phyloP scores from a whole-genome alignment of 2,113 vertebrate genomes.

The Neodontobutis hainanensis region DNA sequence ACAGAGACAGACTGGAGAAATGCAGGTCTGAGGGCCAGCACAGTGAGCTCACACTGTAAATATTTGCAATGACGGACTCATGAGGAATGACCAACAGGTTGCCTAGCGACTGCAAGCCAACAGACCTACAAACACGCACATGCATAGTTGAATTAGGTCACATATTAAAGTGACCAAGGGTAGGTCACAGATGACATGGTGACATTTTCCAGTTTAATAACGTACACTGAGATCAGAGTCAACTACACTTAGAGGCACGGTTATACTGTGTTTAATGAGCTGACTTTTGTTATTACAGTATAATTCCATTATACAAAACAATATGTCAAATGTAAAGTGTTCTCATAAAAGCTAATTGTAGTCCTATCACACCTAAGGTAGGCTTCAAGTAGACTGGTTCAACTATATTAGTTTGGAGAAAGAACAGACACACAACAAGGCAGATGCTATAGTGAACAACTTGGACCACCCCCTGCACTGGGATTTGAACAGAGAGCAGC shows the following conservation, averaged over 20 bases:
- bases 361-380: too few relatives aligned
- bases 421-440: too few relatives aligned
- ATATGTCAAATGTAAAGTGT: background rate
- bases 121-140: conserved; percentile 43
- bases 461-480: too few relatives aligned
- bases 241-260: too few relatives aligned
- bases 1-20: conserved; percentile 35
- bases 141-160: conserved; percentile 45
- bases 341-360: background rate
- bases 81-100: conserved; percentile 65
- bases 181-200: too few relatives aligned
- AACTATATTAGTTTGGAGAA: too few relatives aligned
- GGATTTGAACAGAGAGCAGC: too few relatives aligned
- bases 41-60: conserved; percentile 72
- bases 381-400: too few relatives aligned
- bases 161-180: background rate
- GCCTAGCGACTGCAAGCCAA: conserved; percentile 54
- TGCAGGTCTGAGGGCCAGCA: conserved; percentile 57
- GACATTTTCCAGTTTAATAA: too few relatives aligned
- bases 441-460: too few relatives aligned
- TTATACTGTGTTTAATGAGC: too few relatives aligned
- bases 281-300: background rate
- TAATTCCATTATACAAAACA: background rate
- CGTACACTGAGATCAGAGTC: too few relatives aligned
- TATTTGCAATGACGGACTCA: conserved; percentile 67